Conservation (phyloP, 2,113 vertebrate species). For the Trogon surrucura region DNA sequence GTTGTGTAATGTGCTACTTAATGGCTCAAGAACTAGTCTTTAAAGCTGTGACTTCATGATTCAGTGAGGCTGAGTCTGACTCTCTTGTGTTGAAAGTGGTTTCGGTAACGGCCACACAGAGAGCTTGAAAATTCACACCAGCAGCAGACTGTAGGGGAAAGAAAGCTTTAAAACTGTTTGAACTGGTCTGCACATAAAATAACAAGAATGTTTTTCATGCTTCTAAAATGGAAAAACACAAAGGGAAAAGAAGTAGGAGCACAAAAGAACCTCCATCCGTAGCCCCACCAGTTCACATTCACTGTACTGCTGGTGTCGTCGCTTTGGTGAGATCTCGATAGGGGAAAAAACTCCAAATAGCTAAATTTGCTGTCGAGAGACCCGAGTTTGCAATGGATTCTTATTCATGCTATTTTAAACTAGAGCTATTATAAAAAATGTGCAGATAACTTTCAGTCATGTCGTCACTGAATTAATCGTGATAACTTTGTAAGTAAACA, state of each 20-base stretch:
- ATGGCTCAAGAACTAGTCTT: background rate
- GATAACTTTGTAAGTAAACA: background rate
- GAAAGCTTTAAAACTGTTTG: conserved; percentile 36
- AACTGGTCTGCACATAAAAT: conserved; percentile 30
- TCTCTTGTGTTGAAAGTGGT: background rate
- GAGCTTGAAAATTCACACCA: conserved; percentile 55
- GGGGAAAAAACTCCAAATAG: background rate
- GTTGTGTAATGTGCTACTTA: conserved; percentile 2
- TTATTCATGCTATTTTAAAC: background rate
- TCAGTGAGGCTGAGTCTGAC: background rate
- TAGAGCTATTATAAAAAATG: background rate
- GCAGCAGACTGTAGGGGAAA: background rate
- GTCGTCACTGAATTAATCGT: background rate
- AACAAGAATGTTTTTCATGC: conserved; percentile 33
- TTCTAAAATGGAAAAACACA: conserved; percentile 15
- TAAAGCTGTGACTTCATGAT: conserved; percentile 29
- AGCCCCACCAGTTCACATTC: background rate
- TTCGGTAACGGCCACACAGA: conserved; percentile 36
- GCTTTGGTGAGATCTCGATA: background rate
- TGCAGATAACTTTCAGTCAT: background rate
- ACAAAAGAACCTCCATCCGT: background rate
- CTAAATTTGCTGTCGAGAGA: background rate
- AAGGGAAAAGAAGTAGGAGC: background rate
- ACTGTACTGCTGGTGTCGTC: background rate
- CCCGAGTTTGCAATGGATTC: background rate